phyloP scores from a whole-genome alignment of 2,113 vertebrate species.

The Tragelaphus buxtoni region DNA sequence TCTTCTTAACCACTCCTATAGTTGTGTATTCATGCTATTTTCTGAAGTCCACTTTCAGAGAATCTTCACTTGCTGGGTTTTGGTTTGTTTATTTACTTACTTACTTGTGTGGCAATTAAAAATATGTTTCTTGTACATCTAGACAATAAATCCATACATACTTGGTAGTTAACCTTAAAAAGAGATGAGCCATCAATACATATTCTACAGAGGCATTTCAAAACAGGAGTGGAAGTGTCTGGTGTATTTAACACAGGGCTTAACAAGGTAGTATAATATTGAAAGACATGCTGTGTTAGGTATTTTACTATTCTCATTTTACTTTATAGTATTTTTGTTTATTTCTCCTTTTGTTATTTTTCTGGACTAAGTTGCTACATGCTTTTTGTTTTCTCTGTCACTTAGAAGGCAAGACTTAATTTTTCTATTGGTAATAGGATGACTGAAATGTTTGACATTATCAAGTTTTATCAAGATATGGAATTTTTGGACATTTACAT shows the following conservation, averaged over 20 bases:
- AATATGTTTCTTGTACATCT: neutral
- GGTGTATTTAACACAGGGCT: neutral
- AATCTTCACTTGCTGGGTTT: neutral
- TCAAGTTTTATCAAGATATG: neutral
- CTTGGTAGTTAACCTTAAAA: neutral
- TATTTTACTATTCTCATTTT: neutral
- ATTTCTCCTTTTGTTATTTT: neutral
- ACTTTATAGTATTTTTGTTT: neutral
- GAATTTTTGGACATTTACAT: neutral
- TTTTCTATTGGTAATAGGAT: neutral
- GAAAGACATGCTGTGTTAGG: neutral
- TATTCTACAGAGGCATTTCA: neutral
- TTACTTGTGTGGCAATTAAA: neutral
- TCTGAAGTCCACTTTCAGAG: neutral
- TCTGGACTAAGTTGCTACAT: neutral
- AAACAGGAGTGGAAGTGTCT: neutral
- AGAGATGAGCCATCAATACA: neutral
- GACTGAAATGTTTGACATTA: conserved; percentile 4
- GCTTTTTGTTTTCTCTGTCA: neutral
- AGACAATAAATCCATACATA: neutral
- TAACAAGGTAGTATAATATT: neutral
- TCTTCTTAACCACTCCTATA: neutral
- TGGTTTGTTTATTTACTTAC: neutral
- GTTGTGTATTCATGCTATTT: neutral
- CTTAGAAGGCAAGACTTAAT: neutral